A percentile compares a stretch with the other conserved stretches of the same genome.
Conservation (phyloP, 2,113 vertebrate species). For the Xiphorhynchus elegans region DNA sequence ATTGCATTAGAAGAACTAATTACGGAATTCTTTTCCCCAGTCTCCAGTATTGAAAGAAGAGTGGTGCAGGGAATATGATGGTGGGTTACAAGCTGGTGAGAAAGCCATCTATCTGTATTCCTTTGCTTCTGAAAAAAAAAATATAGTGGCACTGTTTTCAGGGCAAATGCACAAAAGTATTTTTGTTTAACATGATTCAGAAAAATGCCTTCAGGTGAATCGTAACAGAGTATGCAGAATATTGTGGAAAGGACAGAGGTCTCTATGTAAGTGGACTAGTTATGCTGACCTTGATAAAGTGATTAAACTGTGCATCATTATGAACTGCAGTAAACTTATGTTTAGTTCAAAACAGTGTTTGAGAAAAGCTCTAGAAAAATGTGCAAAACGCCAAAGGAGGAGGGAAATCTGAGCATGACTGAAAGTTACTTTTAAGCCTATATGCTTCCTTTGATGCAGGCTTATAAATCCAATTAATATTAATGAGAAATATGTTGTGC, state of each 20-base stretch:
- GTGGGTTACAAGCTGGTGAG: background rate
- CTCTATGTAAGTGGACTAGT: background rate
- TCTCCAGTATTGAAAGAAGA: background rate
- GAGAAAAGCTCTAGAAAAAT: background rate
- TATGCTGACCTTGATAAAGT: background rate
- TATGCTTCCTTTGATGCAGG: constrained; percentile 25
- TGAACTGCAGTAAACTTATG: background rate
- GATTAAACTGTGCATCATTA: background rate
- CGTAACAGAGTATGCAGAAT: background rate
- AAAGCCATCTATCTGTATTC: background rate
- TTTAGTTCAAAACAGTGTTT: background rate
- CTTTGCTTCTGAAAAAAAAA: background rate
- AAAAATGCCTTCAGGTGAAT: background rate
- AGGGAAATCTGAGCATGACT: background rate
- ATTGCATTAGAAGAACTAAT: background rate
- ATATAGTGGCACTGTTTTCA: background rate
- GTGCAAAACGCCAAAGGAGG: background rate
- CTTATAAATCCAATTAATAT: constrained; percentile 46
- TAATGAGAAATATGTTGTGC: constrained; percentile 35
- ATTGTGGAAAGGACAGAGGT: background rate
- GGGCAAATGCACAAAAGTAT: background rate
- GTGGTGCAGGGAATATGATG: background rate
- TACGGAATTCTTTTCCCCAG: background rate
- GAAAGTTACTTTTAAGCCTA: constrained; percentile 14
- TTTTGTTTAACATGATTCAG: background rate